Conservation (phyloP, 2,888 invertebrate genomes). For the Drosophila meridiana region DNA sequence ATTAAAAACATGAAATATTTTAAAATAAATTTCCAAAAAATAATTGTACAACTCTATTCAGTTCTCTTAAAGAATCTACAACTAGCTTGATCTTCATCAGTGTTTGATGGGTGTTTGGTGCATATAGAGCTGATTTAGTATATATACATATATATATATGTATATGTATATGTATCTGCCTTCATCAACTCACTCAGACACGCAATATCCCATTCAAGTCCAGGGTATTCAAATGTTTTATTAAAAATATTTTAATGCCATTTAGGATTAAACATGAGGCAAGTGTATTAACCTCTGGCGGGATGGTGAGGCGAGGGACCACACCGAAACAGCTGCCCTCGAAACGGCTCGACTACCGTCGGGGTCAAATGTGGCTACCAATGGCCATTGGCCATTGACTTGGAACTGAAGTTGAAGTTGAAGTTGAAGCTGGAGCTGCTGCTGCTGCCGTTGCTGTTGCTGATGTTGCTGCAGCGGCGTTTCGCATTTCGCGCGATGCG, state of each 20-base stretch:
- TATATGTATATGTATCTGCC: no score
- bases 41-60: no score
- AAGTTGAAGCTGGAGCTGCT: slow-evolving; percentile 8
- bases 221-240: slow-evolving; percentile 60
- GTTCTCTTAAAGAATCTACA: no score
- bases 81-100: no score
- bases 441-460: slow-evolving; percentile 20
- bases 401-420: slow-evolving; percentile 18
- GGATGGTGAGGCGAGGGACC: slow-evolving; percentile 33
- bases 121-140: no score
- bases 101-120: no score
- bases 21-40: no score
- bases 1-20: no score
- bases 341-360: slow-evolving; percentile 46
- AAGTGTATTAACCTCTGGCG: slow-evolving; percentile 70
- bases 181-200: not conserved
- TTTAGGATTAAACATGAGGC: slow-evolving; percentile 77
- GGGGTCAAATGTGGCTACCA: slow-evolving; percentile 55
- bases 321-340: slow-evolving; percentile 49
- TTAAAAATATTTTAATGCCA: slow-evolving; percentile 80
- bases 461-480: slow-evolving; percentile 46
- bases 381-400: slow-evolving; percentile 38
- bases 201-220: no score
- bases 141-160: no score
- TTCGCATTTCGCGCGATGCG: slow-evolving; percentile 71